phyloP scores from a whole-genome alignment of 2,888 invertebrate genomes.

The Ormyrus pomaceus region DNA sequence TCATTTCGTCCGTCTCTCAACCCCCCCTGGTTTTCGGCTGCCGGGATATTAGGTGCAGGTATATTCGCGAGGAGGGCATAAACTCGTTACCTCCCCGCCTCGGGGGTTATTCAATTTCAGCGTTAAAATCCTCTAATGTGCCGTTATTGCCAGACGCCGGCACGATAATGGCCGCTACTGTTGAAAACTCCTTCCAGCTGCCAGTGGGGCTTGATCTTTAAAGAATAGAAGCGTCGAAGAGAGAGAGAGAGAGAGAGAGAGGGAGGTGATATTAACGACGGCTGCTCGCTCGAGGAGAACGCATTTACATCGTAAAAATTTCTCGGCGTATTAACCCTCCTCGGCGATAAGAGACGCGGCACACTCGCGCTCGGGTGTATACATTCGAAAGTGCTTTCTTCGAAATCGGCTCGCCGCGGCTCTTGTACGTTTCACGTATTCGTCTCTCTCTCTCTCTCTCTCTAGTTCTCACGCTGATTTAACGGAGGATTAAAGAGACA shows the following conservation, averaged over 20 bases:
- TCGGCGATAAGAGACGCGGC: conserved; percentile 12
- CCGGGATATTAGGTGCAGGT: conserved; percentile 61
- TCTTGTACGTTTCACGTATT: not conserved
- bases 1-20: conserved; percentile 67
- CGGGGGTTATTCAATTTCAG: conserved; percentile 72
- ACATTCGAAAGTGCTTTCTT: not conserved
- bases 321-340: conserved; percentile 40
- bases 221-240: conserved; percentile 46
- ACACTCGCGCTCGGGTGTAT: not conserved
- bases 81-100: conserved; percentile 69
- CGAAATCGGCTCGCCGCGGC: not conserved
- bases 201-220: conserved; percentile 43
- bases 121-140: conserved; percentile 73
- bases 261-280: conserved; percentile 36
- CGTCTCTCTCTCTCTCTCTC: too few species aligned
- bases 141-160: conserved; percentile 69
- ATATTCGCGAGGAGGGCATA: conserved; percentile 67
- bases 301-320: conserved; percentile 53
- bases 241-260: conserved; percentile 18
- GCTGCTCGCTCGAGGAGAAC: conserved; percentile 25
- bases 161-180: conserved; percentile 65
- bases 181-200: conserved; percentile 58
- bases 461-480: conserved; percentile 62
- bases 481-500: conserved; percentile 22
- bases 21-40: conserved; percentile 43